These are phyloP conservation scores for Tragelaphus scriptus DNA, from an alignment of 2,113 vertebrate species.

Conservation along the genomic window DNA sequence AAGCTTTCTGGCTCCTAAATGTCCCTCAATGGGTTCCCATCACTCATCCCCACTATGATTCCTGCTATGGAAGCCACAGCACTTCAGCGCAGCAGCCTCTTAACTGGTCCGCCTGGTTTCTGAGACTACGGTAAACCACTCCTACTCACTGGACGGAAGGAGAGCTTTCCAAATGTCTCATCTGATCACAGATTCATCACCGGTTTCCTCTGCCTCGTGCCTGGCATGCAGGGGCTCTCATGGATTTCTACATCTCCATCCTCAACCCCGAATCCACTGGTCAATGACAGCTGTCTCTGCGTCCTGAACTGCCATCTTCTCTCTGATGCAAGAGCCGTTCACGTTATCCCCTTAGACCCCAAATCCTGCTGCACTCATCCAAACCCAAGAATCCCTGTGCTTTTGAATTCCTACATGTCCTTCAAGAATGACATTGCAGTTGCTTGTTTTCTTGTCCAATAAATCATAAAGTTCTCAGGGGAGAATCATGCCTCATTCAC, in stretches of 20 bases:
- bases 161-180: neutral
- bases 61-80: no score
- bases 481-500: neutral
- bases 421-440: neutral
- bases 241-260: neutral
- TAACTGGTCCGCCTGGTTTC: neutral
- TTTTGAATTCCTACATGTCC: neutral
- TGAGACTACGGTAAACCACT: neutral
- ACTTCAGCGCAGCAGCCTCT: neutral
- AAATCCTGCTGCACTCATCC: neutral
- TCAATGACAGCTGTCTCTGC: fast-evolving
- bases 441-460: neutral
- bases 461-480: neutral
- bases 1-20: neutral
- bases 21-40: neutral
- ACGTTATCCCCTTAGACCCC: neutral
- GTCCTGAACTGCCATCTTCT: neutral
- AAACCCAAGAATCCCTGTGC: neutral
- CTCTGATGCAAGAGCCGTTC: neutral
- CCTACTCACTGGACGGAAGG: neutral
- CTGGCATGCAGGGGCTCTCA: neutral
- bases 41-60: neutral
- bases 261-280: neutral
- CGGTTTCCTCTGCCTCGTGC: neutral
- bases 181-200: neutral